Evolutionary conservation across 2,888 invertebrate genomes (phyloP).

Genomic region (Scaptodrosophila latifasciaeformis): DNA sequence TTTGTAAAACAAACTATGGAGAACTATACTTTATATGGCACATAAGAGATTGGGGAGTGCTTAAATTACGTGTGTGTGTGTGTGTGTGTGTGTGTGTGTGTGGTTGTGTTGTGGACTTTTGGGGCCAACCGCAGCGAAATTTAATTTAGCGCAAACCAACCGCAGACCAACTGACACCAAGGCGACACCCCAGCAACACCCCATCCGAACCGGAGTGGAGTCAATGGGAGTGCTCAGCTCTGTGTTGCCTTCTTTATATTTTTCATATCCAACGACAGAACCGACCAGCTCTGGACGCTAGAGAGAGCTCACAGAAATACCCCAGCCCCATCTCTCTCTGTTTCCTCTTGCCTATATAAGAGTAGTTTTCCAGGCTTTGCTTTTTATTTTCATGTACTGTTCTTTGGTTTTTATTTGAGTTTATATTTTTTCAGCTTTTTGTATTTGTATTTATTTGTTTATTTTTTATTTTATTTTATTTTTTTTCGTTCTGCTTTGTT

Average conservation of each 20-base stretch:
- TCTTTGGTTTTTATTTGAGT: neutral
- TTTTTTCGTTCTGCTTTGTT: constrained; percentile 29
- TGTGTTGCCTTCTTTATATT: too few species aligned
- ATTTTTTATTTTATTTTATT: constrained; percentile 11
- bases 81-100: constrained; percentile 17
- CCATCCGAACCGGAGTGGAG: neutral
- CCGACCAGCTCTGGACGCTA: too few species aligned
- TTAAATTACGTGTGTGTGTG: neutral
- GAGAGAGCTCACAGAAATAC: neutral
- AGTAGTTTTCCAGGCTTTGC: neutral
- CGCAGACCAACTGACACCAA: constrained; percentile 58
- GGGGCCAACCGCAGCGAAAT: constrained; percentile 48
- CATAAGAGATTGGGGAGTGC: neutral
- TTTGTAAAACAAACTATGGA: too few species aligned
- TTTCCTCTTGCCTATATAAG: neutral
- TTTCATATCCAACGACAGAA: neutral
- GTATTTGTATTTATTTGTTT: neutral
- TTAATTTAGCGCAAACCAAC: constrained; percentile 66
- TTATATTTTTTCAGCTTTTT: neutral
- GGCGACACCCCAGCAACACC: constrained; percentile 17
- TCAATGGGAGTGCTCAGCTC: neutral
- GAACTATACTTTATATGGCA: too few species aligned
- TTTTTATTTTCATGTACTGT: constrained; percentile 19
- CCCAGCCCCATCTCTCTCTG: neutral
- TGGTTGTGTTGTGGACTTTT: constrained; percentile 30